phyloP scores from a whole-genome alignment of 2,797 vertebrate species.

The Otolemur crassicaudatus region DNA sequence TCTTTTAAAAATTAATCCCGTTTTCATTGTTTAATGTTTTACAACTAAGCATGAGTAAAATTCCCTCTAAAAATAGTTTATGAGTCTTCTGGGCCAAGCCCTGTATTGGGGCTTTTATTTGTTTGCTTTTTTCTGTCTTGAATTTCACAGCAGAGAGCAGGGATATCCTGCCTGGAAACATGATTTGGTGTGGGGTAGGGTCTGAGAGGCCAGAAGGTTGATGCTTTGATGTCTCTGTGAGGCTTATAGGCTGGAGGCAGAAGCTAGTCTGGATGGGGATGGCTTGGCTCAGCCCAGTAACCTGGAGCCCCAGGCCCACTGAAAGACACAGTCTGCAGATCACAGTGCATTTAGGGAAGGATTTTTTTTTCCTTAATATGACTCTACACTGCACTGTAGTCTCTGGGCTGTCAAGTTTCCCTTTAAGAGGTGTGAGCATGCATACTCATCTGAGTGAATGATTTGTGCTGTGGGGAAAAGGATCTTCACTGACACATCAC shows the following conservation, averaged over 20 bases:
- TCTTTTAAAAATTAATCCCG: slow-evolving; percentile 31
- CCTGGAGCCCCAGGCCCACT: background rate
- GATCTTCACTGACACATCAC: background rate
- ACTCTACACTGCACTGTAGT: background rate
- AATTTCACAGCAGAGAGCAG: background rate
- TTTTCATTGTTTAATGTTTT: background rate
- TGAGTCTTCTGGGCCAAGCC: background rate
- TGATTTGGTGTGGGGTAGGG: background rate
- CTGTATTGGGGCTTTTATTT: background rate
- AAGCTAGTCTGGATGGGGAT: background rate
- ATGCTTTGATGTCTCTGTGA: background rate
- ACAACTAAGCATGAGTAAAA: background rate
- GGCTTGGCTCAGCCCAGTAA: background rate
- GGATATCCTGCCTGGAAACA: background rate
- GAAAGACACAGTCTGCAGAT: background rate
- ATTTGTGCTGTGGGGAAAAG: background rate
- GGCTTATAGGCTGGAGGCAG: background rate
- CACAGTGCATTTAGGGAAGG: background rate
- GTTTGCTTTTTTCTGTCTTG: background rate
- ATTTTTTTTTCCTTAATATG: background rate
- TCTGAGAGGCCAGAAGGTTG: background rate
- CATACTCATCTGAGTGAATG: background rate
- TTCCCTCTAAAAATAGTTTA: background rate
- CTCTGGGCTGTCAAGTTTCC: background rate
- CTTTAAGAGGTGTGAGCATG: background rate